Percentiles rank a stretch among this genome's conserved stretches.
phyloP scores from a whole-genome alignment of 2,888 invertebrate species.

The Megamerina dolium region DNA sequence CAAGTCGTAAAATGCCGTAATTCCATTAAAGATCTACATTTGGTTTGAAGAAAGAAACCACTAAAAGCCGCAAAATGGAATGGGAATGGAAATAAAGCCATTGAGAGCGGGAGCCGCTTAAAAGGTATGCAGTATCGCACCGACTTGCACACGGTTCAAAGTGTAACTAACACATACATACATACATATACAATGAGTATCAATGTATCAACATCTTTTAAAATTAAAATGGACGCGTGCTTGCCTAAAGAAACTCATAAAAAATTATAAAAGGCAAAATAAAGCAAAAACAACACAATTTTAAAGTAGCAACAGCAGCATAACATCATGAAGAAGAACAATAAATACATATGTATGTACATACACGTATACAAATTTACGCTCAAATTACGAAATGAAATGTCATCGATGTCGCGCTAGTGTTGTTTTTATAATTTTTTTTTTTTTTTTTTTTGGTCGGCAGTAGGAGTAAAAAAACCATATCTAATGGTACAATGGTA shows the following conservation, averaged over 20 bases:
- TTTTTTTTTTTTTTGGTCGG: too few species aligned
- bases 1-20: constrained; percentile 37
- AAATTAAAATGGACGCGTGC: constrained; percentile 28
- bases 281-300: constrained; percentile 3
- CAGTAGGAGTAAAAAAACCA: too few species aligned
- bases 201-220: too few species aligned
- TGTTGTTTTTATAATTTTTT: too few species aligned
- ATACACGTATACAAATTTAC: constrained; percentile 1
- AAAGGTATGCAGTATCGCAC: too few species aligned
- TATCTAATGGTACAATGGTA: too few species aligned
- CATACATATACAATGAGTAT: background rate
- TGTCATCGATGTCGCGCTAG: too few species aligned
- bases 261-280: constrained; percentile 1
- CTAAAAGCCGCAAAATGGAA: background rate
- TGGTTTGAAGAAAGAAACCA: background rate
- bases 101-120: background rate
- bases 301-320: background rate
- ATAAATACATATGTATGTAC: too few species aligned
- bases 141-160: background rate
- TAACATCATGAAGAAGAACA: constrained; percentile 8
- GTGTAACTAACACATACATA: background rate
- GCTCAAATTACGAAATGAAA: constrained; percentile 7
- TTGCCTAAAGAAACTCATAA: constrained; percentile 14
- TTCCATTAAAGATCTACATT: constrained; percentile 25
- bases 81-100: background rate